Base-by-base conservation (phyloP, 2,888 invertebrate genomes). In the Cheilosia variabilis region DNA sequence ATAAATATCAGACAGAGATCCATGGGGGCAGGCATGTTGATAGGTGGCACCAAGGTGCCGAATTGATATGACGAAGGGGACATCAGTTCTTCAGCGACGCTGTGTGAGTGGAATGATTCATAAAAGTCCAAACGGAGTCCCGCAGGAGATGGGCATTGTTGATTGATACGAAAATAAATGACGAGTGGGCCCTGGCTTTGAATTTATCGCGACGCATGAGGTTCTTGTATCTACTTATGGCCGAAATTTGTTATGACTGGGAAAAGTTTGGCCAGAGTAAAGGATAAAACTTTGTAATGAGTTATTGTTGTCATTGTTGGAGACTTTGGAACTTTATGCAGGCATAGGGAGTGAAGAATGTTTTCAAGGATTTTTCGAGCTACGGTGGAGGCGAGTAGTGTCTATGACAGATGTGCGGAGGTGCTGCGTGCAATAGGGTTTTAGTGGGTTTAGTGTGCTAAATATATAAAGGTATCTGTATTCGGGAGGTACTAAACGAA, bases 151-250 rank as follows among this genome's bases (percentile, higher is more conserved):
- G 27, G 43, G 27, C n/a, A 9, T 15, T 2, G 15, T 41, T 75
- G 75, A 75, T 66, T 57, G 75, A 75, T 75, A 41, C 37, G 75
- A 66, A 50, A 41, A 58, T 75, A 57, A 75, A 75, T 66, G 57
- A 57, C 34, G 24, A 73, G 4, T 31, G 72, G 27, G 13, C 10
- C 13, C 9, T 31, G 27, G 43, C 45, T 43, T 22, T 24, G 65
- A 17, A 65, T 22, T 52, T 24, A 37, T 52, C 24, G 52, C 15
- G 37, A 41, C 41, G 17, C 24, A 63, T n/a, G 43, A n/a, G 43
- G n/a, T 60, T 15, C 2, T 50, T 47, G 6, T 45, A 27, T 27
- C 27, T 27, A 45, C 45, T 65, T 65, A 37, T 65, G 37, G 3
- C 37, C 27, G 41, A 24, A 41, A 53, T 52, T 41, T 37, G 27